phyloP scores from a whole-genome alignment of 2,113 vertebrate genomes.

The Passer montanus region DNA sequence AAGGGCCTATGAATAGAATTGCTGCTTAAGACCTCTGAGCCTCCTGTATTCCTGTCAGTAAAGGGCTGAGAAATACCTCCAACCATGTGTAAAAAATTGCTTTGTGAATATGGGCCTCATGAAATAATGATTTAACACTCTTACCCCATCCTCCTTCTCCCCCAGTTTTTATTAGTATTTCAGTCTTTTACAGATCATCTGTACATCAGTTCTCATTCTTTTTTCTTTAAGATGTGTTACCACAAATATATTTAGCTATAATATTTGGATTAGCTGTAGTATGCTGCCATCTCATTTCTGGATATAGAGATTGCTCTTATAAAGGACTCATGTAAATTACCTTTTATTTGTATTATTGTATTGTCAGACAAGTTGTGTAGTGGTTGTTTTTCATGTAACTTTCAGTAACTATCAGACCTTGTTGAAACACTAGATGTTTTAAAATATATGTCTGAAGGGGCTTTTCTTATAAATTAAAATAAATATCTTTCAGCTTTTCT shows the following conservation, averaged over 20 bases:
- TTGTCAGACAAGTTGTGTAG: neutral
- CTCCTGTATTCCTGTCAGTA: constrained; percentile 36
- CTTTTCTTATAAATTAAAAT: neutral
- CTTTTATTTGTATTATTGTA: neutral
- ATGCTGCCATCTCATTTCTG: neutral
- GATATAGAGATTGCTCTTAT: neutral
- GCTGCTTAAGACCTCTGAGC: constrained; percentile 53
- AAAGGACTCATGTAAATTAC: neutral
- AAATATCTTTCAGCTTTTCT: neutral
- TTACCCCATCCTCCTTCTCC: neutral
- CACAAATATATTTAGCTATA: neutral
- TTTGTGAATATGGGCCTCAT: constrained; percentile 1
- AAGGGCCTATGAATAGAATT: constrained; percentile 50
- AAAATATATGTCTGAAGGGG: neutral
- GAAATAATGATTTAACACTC: constrained; percentile 32
- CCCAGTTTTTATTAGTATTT: constrained; percentile 11
- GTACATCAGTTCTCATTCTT: neutral
- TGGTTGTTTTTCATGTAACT: neutral
- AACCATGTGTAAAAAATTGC: constrained; percentile 51
- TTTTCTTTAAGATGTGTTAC: neutral
- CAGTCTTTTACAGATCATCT: constrained; percentile 12
- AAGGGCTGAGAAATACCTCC: constrained; percentile 34
- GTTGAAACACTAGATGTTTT: neutral
- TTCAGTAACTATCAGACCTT: neutral
- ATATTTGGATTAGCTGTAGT: neutral